phyloP scores from a whole-genome alignment of 2,113 vertebrate genomes.

The Rhinogobius similis region DNA sequence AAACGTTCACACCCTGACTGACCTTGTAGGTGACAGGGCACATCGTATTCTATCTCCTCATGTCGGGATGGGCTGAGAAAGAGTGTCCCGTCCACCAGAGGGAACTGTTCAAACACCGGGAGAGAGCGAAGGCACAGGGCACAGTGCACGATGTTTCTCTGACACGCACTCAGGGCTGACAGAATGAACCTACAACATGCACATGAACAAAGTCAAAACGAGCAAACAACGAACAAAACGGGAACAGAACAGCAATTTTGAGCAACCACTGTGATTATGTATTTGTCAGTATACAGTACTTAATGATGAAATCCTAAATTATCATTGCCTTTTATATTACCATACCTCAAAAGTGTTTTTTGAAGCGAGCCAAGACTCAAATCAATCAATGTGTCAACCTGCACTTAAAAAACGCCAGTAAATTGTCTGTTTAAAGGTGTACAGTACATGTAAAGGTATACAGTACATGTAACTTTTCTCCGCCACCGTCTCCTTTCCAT shows the following conservation, averaged over 20 bases:
- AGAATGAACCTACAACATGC: constrained; percentile 87
- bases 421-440: no score
- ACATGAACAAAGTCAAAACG: neutral
- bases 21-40: constrained; percentile 99
- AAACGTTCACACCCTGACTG: constrained; percentile 6
- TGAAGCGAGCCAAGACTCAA: no score
- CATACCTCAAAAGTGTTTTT: neutral
- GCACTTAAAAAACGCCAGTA: no score
- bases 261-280: no score
- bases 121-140: constrained; percentile 91
- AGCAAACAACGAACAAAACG: neutral
- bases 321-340: neutral
- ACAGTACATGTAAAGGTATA: no score
- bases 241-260: neutral
- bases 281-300: neutral
- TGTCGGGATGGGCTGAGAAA: constrained; percentile 97
- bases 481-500: neutral
- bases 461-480: no score
- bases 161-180: constrained; percentile 94
- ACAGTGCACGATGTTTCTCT: constrained; percentile 96
- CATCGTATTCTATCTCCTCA: constrained; percentile 97
- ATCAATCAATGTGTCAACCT: no score
- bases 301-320: neutral
- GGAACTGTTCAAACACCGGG: constrained; percentile 97
- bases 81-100: constrained; percentile 94